Percentiles rank a stretch among this genome's conserved stretches.
These are phyloP conservation scores for Phyllotreta striolata DNA, from an alignment of 2,888 invertebrate genomes.

Conservation along the genomic window DNA sequence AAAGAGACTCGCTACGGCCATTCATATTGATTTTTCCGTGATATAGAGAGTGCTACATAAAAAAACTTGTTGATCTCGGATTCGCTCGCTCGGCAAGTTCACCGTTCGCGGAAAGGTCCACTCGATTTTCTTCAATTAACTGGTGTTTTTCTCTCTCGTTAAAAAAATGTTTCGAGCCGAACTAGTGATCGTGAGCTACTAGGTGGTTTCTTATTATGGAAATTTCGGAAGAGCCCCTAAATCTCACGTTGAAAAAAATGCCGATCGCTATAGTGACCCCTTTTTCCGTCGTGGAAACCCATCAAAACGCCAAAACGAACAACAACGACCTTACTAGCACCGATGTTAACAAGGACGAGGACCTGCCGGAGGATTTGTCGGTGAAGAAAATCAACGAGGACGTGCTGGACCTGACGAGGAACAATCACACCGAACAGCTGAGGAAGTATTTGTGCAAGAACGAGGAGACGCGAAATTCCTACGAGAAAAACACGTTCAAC, in stretches of 20 bases:
- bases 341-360: constrained; percentile 54
- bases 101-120: constrained; percentile 14
- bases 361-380: constrained; percentile 60
- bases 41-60: constrained; percentile 60
- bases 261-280: constrained; percentile 66
- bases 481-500: constrained; percentile 58
- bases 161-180: constrained; percentile 20
- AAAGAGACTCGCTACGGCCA: constrained; percentile 57
- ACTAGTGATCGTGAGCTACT: constrained; percentile 15
- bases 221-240: constrained; percentile 60
- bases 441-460: constrained; percentile 53
- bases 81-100: constrained; percentile 26
- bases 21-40: constrained; percentile 63
- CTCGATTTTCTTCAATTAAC: constrained; percentile 19
- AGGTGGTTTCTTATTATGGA: constrained; percentile 52
- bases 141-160: not conserved
- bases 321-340: constrained; percentile 42
- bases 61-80: constrained; percentile 57
- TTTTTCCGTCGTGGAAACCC: constrained; percentile 51
- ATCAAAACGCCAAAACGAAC: constrained; percentile 45
- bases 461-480: constrained; percentile 58
- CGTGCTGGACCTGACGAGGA: constrained; percentile 47
- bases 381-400: constrained; percentile 49
- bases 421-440: constrained; percentile 53
- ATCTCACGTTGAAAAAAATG: constrained; percentile 64